Base-by-base conservation (phyloP, 2,113 vertebrate species). In the Turnix velox region DNA sequence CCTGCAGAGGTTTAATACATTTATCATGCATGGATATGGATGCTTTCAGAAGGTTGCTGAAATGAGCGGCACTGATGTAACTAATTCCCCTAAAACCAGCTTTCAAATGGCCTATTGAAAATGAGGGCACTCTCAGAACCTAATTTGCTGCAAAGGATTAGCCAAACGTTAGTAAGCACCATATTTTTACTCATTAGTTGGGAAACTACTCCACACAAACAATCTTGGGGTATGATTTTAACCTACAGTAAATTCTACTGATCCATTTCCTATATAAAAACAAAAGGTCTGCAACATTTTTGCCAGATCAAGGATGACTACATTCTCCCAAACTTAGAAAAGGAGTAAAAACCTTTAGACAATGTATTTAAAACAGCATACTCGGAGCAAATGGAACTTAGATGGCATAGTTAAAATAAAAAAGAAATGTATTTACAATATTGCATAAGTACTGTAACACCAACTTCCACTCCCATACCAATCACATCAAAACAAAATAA, bases 351-450 rank as follows among this genome's bases (percentile, higher is more conserved):
- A 71, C 37, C 35, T 73, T 82, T 52, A 73, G 9, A 49, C 23
- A 74, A 92, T 65, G 9, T 62, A 46, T 87, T 94, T 96, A 91
- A 96, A 96, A 77, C 73, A 95, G 85, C 71, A 90, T 39, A 96
- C 39, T 66, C 42, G 93, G 72, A 96, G 91, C 91, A 96, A 97
- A 91, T 31, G 31, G 20, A 88, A 90, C 68, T 79, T 93, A 76
- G 58, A 57, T 71, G 37, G 92, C 66, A 83, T 54, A 69, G 92
- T 77, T 96, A 95, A 91, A 90, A 96, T 69, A 84, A 96, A 92
- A 97, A 91, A 87, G 51, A 94, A 59, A 59, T 31, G 30, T 96
- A 97, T 94, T 95, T 97, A 97, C 96, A 97, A 88, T 88, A 96
- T 84, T 96, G 93, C 97, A 78, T 96, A 95, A 95, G 97, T 78